Conservation (phyloP, 2,888 invertebrate genomes). For the Eucriotettix oculatus region DNA sequence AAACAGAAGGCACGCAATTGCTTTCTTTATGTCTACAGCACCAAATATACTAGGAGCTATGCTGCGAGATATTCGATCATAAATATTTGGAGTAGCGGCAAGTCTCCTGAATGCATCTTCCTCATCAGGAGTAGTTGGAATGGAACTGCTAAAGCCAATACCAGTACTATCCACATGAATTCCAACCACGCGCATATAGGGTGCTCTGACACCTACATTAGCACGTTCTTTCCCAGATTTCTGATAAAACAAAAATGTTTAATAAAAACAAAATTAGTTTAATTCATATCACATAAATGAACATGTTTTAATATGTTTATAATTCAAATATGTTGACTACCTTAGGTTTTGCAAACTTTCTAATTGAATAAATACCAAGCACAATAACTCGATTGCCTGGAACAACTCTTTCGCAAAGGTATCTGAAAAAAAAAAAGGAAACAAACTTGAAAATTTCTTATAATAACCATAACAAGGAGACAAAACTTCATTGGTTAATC, state of each 20-base stretch:
- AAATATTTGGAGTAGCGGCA: constrained; percentile 70
- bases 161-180: constrained; percentile 73
- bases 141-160: constrained; percentile 33
- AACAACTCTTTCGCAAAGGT: constrained; percentile 84
- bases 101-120: constrained; percentile 70
- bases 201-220: constrained; percentile 78
- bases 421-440: constrained; percentile 23
- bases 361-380: constrained; percentile 91
- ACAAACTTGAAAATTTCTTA: neutral
- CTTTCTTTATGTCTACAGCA: constrained; percentile 85
- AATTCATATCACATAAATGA: no score
- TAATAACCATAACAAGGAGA: neutral
- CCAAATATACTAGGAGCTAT: constrained; percentile 97
- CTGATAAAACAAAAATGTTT: constrained; percentile 22
- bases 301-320: no score
- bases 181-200: constrained; percentile 90
- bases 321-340: neutral
- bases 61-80: constrained; percentile 74
- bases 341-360: constrained; percentile 35
- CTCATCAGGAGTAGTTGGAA: constrained; percentile 44
- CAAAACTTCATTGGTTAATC: neutral
- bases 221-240: constrained; percentile 57
- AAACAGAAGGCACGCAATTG: constrained; percentile 86
- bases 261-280: no score
- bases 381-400: constrained; percentile 91